phyloP scores from a whole-genome alignment of 2,797 vertebrate genomes.

The Triplophysa yarkandensis region DNA sequence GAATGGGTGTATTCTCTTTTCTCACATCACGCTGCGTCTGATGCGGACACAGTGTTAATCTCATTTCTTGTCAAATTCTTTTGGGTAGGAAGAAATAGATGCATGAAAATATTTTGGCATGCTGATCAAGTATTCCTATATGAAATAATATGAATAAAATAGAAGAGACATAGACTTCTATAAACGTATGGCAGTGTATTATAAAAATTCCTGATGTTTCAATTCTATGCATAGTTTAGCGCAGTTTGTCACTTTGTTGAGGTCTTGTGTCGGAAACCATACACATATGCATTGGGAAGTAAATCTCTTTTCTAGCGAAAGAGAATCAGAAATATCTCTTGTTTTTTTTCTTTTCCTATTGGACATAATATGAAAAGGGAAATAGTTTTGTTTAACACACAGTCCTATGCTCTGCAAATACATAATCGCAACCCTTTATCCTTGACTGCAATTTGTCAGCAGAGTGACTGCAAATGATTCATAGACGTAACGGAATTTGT shows the following conservation, averaged over 20 bases:
- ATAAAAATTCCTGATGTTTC: too few relatives aligned
- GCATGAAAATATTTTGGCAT: neutral
- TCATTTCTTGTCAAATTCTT: neutral
- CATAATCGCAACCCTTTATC: conserved; percentile 30
- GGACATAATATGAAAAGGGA: conserved; percentile 7
- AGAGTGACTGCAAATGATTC: conserved; percentile 42
- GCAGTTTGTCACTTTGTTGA: neutral
- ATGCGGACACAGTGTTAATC: too few relatives aligned
- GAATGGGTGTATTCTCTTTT: too few relatives aligned
- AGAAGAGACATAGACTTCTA: too few relatives aligned
- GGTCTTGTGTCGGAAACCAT: neutral
- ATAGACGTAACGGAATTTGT: conserved; percentile 43
- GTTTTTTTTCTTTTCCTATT: neutral
- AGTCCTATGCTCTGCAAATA: conserved; percentile 22
- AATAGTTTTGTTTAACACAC: conserved; percentile 5
- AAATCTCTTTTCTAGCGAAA: neutral
- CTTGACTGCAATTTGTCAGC: conserved; percentile 24
- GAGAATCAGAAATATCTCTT: neutral
- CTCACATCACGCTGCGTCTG: too few relatives aligned
- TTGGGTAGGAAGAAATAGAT: neutral
- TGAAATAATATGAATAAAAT: neutral
- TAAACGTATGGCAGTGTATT: too few relatives aligned
- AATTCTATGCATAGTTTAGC: neutral
- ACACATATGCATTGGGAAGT: too few relatives aligned
- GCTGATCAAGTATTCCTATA: neutral